Evolutionary conservation across 2,888 invertebrate genomes (phyloP).

Genomic region (Hetaerina titia): DNA sequence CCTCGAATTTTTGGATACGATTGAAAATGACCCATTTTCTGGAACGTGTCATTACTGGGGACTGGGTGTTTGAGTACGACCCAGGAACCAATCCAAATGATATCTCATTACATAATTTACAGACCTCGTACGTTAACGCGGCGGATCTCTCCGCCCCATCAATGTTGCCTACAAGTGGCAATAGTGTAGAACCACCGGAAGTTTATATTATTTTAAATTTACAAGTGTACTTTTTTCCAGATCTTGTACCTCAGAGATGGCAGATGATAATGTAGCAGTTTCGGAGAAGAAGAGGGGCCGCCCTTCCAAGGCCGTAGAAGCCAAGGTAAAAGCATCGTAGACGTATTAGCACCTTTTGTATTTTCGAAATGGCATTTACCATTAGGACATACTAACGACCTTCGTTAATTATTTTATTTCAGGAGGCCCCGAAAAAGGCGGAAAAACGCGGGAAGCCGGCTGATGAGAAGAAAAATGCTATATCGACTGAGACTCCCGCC

Average conservation of each 20-base stretch:
- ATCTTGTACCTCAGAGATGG: conserved; percentile 71
- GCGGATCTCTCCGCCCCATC: too few species aligned
- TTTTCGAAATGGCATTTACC: not conserved
- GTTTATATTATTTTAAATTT: not conserved
- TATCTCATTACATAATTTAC: too few species aligned
- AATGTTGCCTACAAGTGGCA: too few species aligned
- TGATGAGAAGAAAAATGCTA: conserved; percentile 72
- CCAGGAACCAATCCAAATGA: too few species aligned
- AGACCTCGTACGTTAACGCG: too few species aligned
- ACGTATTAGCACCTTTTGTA: not conserved
- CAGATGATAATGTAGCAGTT: conserved; percentile 71
- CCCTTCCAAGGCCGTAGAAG: conserved; percentile 70
- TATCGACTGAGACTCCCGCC: conserved; percentile 75
- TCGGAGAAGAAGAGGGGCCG: conserved; percentile 72
- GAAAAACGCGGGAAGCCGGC: conserved; percentile 73
- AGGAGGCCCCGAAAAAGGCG: conserved; percentile 71
- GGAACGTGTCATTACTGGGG: too few species aligned
- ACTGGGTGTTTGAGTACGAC: too few species aligned
- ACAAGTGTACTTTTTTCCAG: not conserved
- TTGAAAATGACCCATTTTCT: too few species aligned
- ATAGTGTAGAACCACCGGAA: not conserved
- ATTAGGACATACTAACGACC: not conserved
- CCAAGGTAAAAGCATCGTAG: conserved; percentile 67
- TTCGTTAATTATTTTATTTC: not conserved
- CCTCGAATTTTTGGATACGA: too few species aligned